phyloP scores from a whole-genome alignment of 2,113 vertebrate species.

The Anguilla japonica region DNA sequence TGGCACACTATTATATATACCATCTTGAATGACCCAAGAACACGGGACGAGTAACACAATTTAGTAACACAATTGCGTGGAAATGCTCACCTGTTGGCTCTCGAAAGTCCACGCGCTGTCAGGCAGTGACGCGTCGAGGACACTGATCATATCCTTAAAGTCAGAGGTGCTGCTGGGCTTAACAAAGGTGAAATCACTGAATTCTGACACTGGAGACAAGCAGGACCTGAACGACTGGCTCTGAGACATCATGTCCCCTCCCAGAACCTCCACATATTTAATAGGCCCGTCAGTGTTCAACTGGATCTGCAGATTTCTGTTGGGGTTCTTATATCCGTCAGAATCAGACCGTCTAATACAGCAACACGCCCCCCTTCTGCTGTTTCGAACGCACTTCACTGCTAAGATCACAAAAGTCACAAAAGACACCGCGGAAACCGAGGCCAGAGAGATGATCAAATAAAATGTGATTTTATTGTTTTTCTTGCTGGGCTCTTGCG shows the following conservation, averaged over 20 bases:
- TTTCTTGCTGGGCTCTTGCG: conserved; percentile 29
- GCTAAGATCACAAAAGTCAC: conserved; percentile 41
- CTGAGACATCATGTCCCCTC: conserved; percentile 62
- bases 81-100: conserved; percentile 63
- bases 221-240: conserved; percentile 69
- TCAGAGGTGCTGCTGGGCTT: conserved; percentile 68
- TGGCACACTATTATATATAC: no score
- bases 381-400: conserved; percentile 42
- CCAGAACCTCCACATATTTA: conserved; percentile 71
- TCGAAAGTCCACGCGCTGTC: conserved; percentile 66
- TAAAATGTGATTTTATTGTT: conserved; percentile 72
- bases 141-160: conserved; percentile 64
- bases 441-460: conserved; percentile 73
- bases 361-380: conserved; percentile 58
- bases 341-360: conserved; percentile 45
- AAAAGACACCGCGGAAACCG: conserved; percentile 42
- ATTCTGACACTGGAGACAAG: conserved; percentile 67
- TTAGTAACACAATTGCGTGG: no score
- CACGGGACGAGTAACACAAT: no score
- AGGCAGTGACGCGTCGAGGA: conserved; percentile 62
- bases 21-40: no score
- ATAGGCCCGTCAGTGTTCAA: conserved; percentile 73
- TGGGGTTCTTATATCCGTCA: conserved; percentile 67
- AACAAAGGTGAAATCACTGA: conserved; percentile 69
- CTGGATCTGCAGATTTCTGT: conserved; percentile 74